These are phyloP conservation scores for Tyto alba DNA, from an alignment of 2,113 vertebrate genomes.

Conservation along the genomic window DNA sequence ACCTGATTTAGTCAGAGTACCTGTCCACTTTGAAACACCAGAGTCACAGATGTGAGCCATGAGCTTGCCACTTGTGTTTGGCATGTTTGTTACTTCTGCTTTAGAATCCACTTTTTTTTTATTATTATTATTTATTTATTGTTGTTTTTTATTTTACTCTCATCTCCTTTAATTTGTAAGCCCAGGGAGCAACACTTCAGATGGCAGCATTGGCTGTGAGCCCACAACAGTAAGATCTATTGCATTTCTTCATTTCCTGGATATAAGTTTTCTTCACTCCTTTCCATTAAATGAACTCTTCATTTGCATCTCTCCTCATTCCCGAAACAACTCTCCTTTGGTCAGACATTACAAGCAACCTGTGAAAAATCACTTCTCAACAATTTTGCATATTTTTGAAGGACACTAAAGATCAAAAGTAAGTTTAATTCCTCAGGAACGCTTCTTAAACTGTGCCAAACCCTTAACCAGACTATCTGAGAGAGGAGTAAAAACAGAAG, in stretches of 20 bases:
- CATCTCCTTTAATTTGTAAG: not conserved
- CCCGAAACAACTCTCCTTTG: rapidly evolving
- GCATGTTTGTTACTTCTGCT: not conserved
- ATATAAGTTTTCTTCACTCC: not conserved
- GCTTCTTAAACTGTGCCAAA: not conserved
- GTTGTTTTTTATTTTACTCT: not conserved
- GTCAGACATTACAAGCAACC: not conserved
- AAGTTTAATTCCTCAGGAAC: not conserved
- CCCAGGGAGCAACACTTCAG: not conserved
- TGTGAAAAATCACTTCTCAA: not conserved
- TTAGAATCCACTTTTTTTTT: not conserved
- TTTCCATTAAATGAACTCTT: not conserved
- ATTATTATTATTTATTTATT: no score
- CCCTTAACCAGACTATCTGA: not conserved
- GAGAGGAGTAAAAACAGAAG: not conserved
- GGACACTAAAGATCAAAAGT: not conserved
- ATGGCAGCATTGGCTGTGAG: not conserved
- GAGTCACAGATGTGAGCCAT: rapidly evolving
- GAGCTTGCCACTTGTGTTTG: not conserved
- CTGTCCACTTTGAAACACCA: not conserved
- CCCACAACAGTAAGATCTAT: not conserved
- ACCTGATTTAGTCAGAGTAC: not conserved
- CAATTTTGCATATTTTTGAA: not conserved
- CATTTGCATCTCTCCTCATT: not conserved
- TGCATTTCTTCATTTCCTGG: not conserved